Base-by-base conservation (phyloP, 1,140 invertebrate species). In the Pantala flavescens region DNA sequence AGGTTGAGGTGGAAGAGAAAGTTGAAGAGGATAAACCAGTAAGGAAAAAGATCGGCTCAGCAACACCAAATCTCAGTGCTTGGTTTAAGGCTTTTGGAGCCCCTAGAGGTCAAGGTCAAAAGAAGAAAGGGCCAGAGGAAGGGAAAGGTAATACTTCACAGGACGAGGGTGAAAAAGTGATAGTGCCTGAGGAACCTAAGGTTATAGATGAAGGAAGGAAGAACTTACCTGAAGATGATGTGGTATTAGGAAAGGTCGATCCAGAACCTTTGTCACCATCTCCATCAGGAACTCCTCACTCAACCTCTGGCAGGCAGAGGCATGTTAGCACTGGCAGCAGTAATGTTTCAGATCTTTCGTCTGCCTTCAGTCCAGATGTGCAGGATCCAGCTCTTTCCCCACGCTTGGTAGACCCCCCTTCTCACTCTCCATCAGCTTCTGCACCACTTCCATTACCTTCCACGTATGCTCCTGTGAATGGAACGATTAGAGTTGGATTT, bases 51-150 rank as follows among this genome's bases (percentile, higher is more conserved):
- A 71, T 14, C 0, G 76, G 24, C 23, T 36, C 89, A 81, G 89
- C 91, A 21, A 93, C 92, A 72, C 93, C 93, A 0, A 94, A 95
- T 83, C 84, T 94, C 70, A 94, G 91, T 81, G 93, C 92, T 16
- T 95, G 93, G 93, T 92, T 95, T 73, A 94, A 94, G 83, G 93
- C 93, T 0, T 95, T 95, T 81, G 93, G 93, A 63, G 90, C 90
- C 0, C 93, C 93, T 9, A 94, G 90, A 78, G 77, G 82, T 23
- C 77, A 79, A 71, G 78, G 78, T 36, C 76, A 76, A 23, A 43
- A 76, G 70, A 81, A 82, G 76, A 81, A 81, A 79, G 79, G 80
- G 78, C 74, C 77, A 23, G 81, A 84, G 55, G 78, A 81, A 10
- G 85, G 86, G 76, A 86, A 85, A 77, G 84, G 85, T 77, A 43